Evolutionary conservation across 2,113 vertebrate species (phyloP), one percentile per base, ranked within the genome.

Genomic region (Elgaria multicarinata): DNA sequence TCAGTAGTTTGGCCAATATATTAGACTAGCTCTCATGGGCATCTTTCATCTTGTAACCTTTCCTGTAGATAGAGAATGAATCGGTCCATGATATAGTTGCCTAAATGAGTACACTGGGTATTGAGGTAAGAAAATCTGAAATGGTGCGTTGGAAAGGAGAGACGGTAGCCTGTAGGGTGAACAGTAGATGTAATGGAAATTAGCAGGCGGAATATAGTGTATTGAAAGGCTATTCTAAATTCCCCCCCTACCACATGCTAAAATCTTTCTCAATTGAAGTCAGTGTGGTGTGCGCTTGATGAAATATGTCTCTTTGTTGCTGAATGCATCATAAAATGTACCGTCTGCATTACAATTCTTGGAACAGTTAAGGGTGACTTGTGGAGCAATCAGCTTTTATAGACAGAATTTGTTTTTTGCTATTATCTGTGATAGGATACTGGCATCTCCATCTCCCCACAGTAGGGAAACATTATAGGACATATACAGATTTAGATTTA

Each of bases 401-500:
- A 95, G 93, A 92, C 91, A 87, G 93, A 94, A 96, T 96, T 96
- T 96, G 95, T 95, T 96, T 96, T 94, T 93, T 82, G 55, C 94
- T 93, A 93, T 96, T 95, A 95, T 96, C 94, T 94, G 91, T 95
- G 96, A 95, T 92, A 93, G 95, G 92, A 94, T 95, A 93, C 89
- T 26, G 89, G 95, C 94, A 95, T 96, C 95, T 36, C 76, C 90
- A 94, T 94, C 95, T 96, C 94, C 89, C 93, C 95, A 94, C 93
- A 93, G 96, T 96, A 95, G 95, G 94, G 88, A 94, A 96, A 95
- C 94, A 96, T 96, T 96, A 94, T 90, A 91, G 93, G 96, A 93
- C 92, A 93, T 93, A 92, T 94, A 94, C 94, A 92, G 94, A 95
- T 95, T 95, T 96, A 96, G 95, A 94, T 95, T 94, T 94, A 96